Evolutionary conservation across 2,113 vertebrate genomes (phyloP).

Genomic region (Microtus richardsoni): DNA sequence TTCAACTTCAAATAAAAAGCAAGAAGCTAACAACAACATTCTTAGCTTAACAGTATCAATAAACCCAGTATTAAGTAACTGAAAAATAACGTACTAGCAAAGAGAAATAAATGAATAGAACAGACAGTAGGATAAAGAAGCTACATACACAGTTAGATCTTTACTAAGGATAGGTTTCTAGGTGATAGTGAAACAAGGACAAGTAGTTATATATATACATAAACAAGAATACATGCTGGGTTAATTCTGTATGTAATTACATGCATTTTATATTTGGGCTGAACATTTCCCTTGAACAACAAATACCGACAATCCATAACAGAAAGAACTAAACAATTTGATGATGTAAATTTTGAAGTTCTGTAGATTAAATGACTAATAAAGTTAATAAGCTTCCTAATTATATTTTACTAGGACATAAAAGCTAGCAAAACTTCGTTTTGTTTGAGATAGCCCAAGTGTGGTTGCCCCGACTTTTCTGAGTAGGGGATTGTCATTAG

Average conservation of each 20-base stretch:
- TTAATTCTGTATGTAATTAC: neutral
- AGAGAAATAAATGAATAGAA: neutral
- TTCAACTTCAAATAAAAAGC: neutral
- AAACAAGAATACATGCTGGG: neutral
- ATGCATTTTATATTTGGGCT: neutral
- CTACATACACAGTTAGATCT: neutral
- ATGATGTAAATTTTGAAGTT: neutral
- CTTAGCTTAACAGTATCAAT: neutral
- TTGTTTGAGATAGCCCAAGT: neutral
- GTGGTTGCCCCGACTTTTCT: neutral
- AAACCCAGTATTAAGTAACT: neutral
- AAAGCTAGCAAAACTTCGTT: neutral
- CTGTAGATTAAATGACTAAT: neutral
- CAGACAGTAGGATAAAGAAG: neutral
- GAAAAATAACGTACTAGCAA: neutral
- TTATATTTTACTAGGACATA: neutral
- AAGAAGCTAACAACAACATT: neutral
- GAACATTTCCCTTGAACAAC: neutral
- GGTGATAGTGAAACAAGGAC: neutral
- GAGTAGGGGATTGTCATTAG: neutral
- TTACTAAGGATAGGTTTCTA: neutral
- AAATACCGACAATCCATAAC: neutral
- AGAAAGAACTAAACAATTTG: conserved; percentile 10
- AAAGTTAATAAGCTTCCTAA: neutral
- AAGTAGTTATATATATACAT: neutral